phyloP scores from a whole-genome alignment of 2,797 vertebrate species.

The Decapterus maruadsi region DNA sequence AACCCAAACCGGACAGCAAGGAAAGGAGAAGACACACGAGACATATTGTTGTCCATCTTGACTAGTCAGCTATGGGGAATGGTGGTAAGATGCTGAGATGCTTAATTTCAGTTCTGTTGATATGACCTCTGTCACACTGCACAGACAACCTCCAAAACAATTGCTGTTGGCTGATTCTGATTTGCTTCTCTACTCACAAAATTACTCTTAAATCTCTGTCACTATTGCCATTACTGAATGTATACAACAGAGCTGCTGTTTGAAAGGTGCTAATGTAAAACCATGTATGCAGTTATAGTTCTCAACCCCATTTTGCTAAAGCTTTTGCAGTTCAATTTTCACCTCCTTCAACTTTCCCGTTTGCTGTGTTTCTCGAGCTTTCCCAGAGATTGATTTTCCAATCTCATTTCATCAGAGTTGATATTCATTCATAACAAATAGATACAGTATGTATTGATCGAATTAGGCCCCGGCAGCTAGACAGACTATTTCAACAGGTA shows the following conservation, averaged over 20 bases:
- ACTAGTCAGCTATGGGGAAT: conserved; percentile 70
- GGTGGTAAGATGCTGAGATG: conserved; percentile 65
- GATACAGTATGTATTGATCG: conserved; percentile 27
- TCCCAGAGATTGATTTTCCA: conserved; percentile 43
- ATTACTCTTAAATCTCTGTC: neutral
- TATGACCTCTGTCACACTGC: neutral
- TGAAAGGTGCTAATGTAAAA: neutral
- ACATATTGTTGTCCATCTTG: conserved; percentile 21
- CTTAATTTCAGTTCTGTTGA: conserved; percentile 12
- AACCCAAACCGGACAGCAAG: neutral
- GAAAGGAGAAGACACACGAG: conserved; percentile 17
- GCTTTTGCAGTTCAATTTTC: neutral
- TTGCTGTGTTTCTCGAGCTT: conserved; percentile 13
- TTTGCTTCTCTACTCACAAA: neutral
- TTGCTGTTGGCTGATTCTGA: neutral
- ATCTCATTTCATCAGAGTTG: conserved; percentile 37
- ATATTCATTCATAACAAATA: conserved; percentile 37
- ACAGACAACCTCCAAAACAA: neutral
- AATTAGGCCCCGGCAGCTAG: conserved; percentile 14
- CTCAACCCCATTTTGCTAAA: neutral
- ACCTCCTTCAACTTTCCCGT: neutral
- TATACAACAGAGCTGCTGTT: neutral
- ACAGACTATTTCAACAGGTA: conserved; percentile 13
- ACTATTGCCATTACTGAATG: neutral
- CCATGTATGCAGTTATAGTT: neutral